Conservation (phyloP, 2,113 vertebrate species). For the Polypterus bichir region DNA sequence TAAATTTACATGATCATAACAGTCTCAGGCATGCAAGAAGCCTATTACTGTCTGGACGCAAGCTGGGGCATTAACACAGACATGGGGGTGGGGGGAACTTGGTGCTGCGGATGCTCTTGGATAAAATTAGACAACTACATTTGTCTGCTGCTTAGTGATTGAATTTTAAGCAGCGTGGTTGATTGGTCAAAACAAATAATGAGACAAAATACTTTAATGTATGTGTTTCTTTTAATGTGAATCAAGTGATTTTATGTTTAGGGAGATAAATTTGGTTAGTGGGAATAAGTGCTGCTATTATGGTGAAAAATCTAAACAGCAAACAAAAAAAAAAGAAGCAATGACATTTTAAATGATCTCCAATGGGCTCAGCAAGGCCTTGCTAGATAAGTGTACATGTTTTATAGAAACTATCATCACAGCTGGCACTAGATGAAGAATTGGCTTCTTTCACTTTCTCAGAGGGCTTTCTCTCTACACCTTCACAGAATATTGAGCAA, state of each 20-base stretch:
- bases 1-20: constrained; percentile 92
- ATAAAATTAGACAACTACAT: constrained; percentile 67
- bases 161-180: constrained; percentile 70
- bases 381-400: too few species aligned
- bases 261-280: too few species aligned
- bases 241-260: neutral
- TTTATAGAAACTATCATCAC: too few species aligned
- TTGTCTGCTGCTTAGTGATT: constrained; percentile 67
- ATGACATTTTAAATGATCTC: too few species aligned
- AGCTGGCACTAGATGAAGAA: too few species aligned
- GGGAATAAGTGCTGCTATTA: too few species aligned
- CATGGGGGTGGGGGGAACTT: neutral
- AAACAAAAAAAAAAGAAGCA: too few species aligned
- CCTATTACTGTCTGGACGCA: constrained; percentile 77
- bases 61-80: constrained; percentile 46
- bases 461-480: too few species aligned
- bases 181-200: constrained; percentile 75
- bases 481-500: too few species aligned
- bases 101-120: constrained; percentile 34
- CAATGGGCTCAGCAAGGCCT: too few species aligned
- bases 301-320: too few species aligned
- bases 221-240: constrained; percentile 48
- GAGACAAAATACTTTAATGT: constrained; percentile 57
- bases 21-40: constrained; percentile 72
- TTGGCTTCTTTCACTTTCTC: too few species aligned